phyloP scores from a whole-genome alignment of 2,888 invertebrate genomes.

The Stenurella melanura region DNA sequence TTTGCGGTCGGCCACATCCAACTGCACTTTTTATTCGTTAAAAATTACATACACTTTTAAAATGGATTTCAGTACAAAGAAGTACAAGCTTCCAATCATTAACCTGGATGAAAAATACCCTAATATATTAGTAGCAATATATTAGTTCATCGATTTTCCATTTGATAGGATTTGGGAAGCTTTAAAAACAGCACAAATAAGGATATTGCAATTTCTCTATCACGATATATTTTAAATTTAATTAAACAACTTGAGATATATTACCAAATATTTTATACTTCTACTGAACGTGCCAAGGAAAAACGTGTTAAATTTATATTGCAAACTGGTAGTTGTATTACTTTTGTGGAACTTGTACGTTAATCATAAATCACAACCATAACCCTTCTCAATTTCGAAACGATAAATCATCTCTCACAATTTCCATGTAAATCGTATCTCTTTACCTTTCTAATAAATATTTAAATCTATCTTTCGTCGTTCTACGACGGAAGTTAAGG shows the following conservation, averaged over 20 bases:
- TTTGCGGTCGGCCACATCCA: no score
- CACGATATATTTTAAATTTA: slow-evolving; percentile 21
- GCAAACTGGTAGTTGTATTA: slow-evolving; percentile 19
- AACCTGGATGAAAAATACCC: background rate
- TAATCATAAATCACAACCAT: slow-evolving; percentile 30
- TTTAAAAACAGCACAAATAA: background rate
- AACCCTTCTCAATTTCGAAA: slow-evolving; percentile 23
- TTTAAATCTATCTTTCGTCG: slow-evolving; percentile 17
- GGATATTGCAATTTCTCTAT: background rate
- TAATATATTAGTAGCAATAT: background rate
- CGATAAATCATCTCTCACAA: slow-evolving; percentile 19
- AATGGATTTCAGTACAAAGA: no score
- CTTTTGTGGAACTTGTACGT: slow-evolving; percentile 28
- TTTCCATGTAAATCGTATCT: slow-evolving; percentile 12
- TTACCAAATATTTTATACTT: slow-evolving; percentile 26
- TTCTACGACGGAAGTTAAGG: slow-evolving; percentile 7
- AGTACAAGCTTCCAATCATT: no score
- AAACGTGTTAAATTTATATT: slow-evolving; percentile 31
- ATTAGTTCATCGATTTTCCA: background rate
- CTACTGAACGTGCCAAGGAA: background rate
- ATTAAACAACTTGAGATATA: slow-evolving; percentile 19
- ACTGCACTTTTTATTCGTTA: no score
- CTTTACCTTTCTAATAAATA: slow-evolving; percentile 22
- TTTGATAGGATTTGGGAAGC: background rate
- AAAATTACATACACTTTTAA: no score